Percentiles rank a stretch among this genome's conserved stretches.
Conservation (phyloP, 1,140 invertebrate species). For the Panagrolaimus sp. region DNA sequence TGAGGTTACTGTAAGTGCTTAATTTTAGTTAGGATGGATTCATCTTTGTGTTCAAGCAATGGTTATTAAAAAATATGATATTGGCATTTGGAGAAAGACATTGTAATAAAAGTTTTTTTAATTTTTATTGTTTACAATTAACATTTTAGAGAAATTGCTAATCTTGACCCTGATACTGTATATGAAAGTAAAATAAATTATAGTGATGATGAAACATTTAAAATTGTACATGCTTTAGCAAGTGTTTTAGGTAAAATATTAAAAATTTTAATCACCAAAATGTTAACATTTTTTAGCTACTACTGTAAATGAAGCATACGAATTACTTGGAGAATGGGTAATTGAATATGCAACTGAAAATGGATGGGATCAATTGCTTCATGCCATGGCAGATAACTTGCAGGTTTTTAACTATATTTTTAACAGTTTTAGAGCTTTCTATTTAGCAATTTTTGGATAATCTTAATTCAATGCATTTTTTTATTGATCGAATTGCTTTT, state of each 20-base stretch:
- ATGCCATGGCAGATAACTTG: conserved; percentile 53
- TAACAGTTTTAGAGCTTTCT: too few species aligned
- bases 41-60: not conserved
- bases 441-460: conserved; percentile 50
- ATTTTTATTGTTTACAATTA: too few species aligned
- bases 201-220: conserved; percentile 22
- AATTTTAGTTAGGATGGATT: conserved; percentile 8
- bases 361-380: conserved; percentile 55
- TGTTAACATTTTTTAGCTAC: not conserved
- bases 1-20: too few species aligned
- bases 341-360: conserved; percentile 59
- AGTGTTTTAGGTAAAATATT: conserved; percentile 17
- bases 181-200: conserved; percentile 20
- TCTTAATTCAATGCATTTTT: conserved; percentile 48
- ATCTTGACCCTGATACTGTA: conserved; percentile 18
- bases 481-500: conserved; percentile 17
- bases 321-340: conserved; percentile 52
- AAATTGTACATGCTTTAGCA: conserved; percentile 17
- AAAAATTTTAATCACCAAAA: not conserved
- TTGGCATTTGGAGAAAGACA: not conserved
- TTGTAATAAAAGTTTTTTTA: not conserved
- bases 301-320: conserved; percentile 44
- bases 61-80: not conserved
- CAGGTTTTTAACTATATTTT: too few species aligned
- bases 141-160: conserved; percentile 22